phyloP scores from a whole-genome alignment of 2,797 vertebrate genomes.

The Botia almorhae region DNA sequence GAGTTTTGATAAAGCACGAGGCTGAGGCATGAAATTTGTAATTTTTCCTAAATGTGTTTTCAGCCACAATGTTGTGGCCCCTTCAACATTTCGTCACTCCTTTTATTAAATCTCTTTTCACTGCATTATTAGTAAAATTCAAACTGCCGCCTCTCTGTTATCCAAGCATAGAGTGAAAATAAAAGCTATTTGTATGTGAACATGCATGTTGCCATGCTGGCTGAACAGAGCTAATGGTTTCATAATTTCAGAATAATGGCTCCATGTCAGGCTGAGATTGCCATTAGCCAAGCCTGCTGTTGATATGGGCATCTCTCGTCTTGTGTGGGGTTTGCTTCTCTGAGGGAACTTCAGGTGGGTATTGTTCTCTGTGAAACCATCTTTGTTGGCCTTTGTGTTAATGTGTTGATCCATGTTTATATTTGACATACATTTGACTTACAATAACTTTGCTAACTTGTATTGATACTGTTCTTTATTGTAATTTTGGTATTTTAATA shows the following conservation, averaged over 20 bases:
- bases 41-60: conserved; percentile 70
- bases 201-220: conserved; percentile 71
- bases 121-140: conserved; percentile 73
- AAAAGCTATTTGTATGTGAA: conserved; percentile 79
- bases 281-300: conserved; percentile 64
- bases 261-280: conserved; percentile 72
- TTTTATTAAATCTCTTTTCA: conserved; percentile 70
- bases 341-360: conserved; percentile 26
- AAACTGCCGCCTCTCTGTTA: conserved; percentile 71
- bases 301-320: conserved; percentile 24
- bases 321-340: conserved; percentile 29
- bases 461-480: too few relatives aligned
- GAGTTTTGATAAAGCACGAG: conserved; percentile 59
- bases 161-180: conserved; percentile 76
- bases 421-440: too few relatives aligned
- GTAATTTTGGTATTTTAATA: too few relatives aligned
- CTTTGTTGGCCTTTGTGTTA: neutral
- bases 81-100: conserved; percentile 65
- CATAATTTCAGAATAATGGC: conserved; percentile 78
- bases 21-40: conserved; percentile 72
- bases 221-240: conserved; percentile 76
- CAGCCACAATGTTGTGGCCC: conserved; percentile 64
- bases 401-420: neutral
- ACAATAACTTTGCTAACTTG: too few relatives aligned
- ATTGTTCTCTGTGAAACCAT: conserved; percentile 1